Base-by-base conservation (phyloP, 2,113 vertebrate species). In the Tachycineta bicolor region DNA sequence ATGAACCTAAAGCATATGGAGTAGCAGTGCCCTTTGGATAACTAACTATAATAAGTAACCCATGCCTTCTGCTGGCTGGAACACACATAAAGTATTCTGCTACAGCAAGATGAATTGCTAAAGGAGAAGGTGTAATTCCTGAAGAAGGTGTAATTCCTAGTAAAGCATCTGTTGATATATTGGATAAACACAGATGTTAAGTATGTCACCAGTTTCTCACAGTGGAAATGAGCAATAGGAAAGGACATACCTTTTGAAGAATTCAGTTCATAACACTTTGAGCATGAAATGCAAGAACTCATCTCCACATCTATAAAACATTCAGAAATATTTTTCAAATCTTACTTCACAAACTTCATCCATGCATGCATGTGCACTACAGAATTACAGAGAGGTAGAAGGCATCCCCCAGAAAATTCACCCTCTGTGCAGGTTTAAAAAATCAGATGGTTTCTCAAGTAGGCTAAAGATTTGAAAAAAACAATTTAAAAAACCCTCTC, bases 131-230 rank as follows among this genome's bases (percentile, higher is more conserved):
- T 39, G 69, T 62, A 86, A 87, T 90, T 96, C 41, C 53, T 94
- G 70, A 87, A 95, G 85, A 94, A 58, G 13, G 11, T 25, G 16
- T 12, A n/a, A 47, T 69, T 77, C 64, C n/a, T 90, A 93, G 89
- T 76, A 94, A 94, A 87, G 14, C 59, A 90, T 84, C 92, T 65
- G 47, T 79, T 92, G 83, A 83, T 65, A 68, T 85, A 82, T 11
- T 70, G 73, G 39, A 78, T 59, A 90, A 79, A 83, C 68, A 93
- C 34, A 86, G 77, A 68, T 94, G 41, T 93, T 83, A 96, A 89
- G 73, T 19, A 74, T 22, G 10, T 90, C 94, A 81, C 69, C 68
- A 29, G 8, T 92, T 83, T 39, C 41, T 94, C 63, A 53, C 65
- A 55, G 37, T 69, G 14, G 74, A 49, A 64, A 77, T 23, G 33